Percentiles rank a stretch among this genome's conserved stretches.
Evolutionary conservation across 1,140 invertebrate genomes (phyloP).

Genomic region (Drosophila novamexicana): DNA sequence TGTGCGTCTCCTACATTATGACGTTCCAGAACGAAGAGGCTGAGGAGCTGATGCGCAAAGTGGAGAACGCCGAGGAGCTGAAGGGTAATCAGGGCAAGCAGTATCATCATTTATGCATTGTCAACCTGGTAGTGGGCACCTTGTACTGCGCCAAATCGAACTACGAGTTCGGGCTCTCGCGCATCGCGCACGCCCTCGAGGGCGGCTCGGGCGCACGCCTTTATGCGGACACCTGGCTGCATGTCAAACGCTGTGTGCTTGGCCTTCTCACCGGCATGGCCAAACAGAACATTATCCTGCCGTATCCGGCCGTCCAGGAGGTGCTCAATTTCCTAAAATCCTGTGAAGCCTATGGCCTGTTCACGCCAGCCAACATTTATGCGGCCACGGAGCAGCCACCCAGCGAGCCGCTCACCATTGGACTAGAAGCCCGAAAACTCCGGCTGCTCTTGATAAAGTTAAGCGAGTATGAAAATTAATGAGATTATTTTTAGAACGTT

Average conservation of each 20-base stretch:
- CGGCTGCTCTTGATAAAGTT: constrained; percentile 69
- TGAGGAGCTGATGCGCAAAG: constrained; percentile 98
- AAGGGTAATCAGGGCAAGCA: constrained; percentile 96
- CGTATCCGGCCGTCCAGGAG: constrained; percentile 93
- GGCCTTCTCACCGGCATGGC: constrained; percentile 95
- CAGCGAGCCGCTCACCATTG: constrained; percentile 77
- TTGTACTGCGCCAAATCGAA: constrained; percentile 99
- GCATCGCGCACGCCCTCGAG: constrained; percentile 88
- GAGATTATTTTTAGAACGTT: too few relatives aligned
- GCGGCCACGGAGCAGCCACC: constrained; percentile 70
- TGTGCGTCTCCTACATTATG: constrained; percentile 99
- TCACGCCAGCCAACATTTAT: constrained; percentile 81
- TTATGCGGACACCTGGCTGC: constrained; percentile 98
- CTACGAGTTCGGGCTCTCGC: constrained; percentile 99
- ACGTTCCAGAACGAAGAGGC: constrained; percentile 99
- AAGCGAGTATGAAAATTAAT: constrained; percentile 76
- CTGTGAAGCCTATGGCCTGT: constrained; percentile 87
- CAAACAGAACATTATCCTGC: constrained; percentile 95
- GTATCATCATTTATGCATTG: constrained; percentile 99
- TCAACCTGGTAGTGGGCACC: constrained; percentile 99
- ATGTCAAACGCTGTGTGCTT: constrained; percentile 96
- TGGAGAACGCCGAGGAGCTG: constrained; percentile 98
- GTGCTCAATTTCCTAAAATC: constrained; percentile 96
- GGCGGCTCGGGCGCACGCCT: constrained; percentile 85
- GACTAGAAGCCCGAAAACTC: constrained; percentile 79